Conservation (phyloP, 2,888 invertebrate genomes). For the Chrysolina haemoptera region DNA sequence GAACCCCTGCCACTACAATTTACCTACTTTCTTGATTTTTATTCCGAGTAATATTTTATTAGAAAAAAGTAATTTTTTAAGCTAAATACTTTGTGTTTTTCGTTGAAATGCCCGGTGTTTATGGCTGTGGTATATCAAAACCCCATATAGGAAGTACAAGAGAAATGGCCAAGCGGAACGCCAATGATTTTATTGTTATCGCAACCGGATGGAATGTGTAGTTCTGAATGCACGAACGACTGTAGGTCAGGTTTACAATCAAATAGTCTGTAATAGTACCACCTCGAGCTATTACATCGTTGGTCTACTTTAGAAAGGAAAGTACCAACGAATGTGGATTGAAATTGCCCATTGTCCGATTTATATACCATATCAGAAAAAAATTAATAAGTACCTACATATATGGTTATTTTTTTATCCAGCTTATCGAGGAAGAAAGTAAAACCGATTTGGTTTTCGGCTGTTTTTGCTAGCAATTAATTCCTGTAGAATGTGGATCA, state of each 20-base stretch:
- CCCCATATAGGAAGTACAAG: not conserved
- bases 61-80: no score
- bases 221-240: not conserved
- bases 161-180: not conserved
- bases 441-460: not conserved
- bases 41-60: no score
- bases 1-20: no score
- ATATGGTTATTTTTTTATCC: not conserved
- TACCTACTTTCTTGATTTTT: no score
- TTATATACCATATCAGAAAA: not conserved
- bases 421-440: not conserved
- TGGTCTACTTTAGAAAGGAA: constrained; percentile 36
- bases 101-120: no score
- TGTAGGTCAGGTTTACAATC: constrained; percentile 31
- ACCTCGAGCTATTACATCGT: constrained; percentile 23
- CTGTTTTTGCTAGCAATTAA: constrained; percentile 8
- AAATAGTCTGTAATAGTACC: constrained; percentile 22
- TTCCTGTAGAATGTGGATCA: not conserved
- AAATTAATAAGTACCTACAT: constrained; percentile 5
- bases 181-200: constrained; percentile 10
- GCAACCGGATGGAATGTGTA: not conserved
- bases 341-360: constrained; percentile 12
- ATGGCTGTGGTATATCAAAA: no score
- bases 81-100: no score
- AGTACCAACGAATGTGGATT: constrained; percentile 26